Conservation (phyloP, 2,888 invertebrate genomes). For the Melanotus villosus region DNA sequence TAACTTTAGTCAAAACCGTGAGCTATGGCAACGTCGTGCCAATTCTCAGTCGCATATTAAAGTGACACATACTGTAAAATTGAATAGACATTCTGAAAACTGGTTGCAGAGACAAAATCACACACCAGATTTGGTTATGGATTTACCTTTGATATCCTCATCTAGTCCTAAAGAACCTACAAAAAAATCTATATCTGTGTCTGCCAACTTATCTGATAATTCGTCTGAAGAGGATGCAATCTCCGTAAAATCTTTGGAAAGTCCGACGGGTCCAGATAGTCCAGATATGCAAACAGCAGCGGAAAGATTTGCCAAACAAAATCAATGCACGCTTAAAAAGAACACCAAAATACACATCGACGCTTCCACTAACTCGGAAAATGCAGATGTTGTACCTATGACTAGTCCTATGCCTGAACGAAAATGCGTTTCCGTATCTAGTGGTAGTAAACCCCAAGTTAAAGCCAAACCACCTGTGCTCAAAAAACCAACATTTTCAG, state of each 20-base stretch:
- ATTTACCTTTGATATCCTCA: constrained; percentile 76
- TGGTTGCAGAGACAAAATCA: constrained; percentile 69
- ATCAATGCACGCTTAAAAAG: constrained; percentile 84
- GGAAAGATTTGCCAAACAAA: constrained; percentile 84
- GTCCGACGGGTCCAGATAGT: constrained; percentile 69
- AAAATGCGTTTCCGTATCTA: constrained; percentile 57
- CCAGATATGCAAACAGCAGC: constrained; percentile 82
- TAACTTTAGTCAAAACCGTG: constrained; percentile 70
- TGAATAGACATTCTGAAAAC: constrained; percentile 66
- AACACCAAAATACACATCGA: constrained; percentile 70
- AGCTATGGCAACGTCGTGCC: constrained; percentile 75
- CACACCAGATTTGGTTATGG: constrained; percentile 88
- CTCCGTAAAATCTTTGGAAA: constrained; percentile 56
- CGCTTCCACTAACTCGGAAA: constrained; percentile 54
- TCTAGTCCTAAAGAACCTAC: constrained; percentile 63
- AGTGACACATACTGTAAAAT: constrained; percentile 60
- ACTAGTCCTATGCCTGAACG: constrained; percentile 63
- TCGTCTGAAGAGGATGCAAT: constrained; percentile 55
- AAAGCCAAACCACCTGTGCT: constrained; percentile 88
- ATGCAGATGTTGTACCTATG: constrained; percentile 44
- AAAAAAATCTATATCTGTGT: constrained; percentile 62
- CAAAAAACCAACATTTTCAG: constrained; percentile 75
- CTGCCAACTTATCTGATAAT: constrained; percentile 64
- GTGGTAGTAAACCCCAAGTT: constrained; percentile 76
- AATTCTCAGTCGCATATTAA: constrained; percentile 69